Evolutionary conservation across 2,797 vertebrate genomes (phyloP).

Genomic region (Chelidonichthys spinosus): DNA sequence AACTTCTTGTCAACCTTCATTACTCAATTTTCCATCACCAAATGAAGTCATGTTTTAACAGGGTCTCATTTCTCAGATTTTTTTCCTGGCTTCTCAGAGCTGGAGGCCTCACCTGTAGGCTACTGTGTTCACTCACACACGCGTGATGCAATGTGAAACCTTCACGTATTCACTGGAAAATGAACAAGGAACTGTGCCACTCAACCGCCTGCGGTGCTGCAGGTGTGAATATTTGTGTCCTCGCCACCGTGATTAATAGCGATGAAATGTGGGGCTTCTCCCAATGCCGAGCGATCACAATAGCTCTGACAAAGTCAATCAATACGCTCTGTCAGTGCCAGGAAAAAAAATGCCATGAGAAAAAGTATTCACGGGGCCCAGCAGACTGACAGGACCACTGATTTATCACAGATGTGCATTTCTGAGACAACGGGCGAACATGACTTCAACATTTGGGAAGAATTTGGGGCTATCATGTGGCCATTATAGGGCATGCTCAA

Average conservation of each 20-base stretch:
- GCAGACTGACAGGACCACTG: slow-evolving; percentile 53
- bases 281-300: slow-evolving; percentile 68
- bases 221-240: slow-evolving; percentile 85
- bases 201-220: slow-evolving; percentile 84
- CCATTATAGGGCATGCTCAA: slow-evolving; percentile 60
- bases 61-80: slow-evolving; percentile 66
- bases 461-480: slow-evolving; percentile 74
- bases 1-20: slow-evolving; percentile 22
- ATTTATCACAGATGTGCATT: slow-evolving; percentile 80
- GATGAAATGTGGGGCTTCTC: slow-evolving; percentile 74
- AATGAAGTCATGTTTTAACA: slow-evolving; percentile 75
- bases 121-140: slow-evolving; percentile 69
- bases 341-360: slow-evolving; percentile 54
- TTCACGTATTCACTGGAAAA: slow-evolving; percentile 73
- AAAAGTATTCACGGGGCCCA: slow-evolving; percentile 56
- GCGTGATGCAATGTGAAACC: slow-evolving; percentile 85
- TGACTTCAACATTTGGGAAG: slow-evolving; percentile 76
- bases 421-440: slow-evolving; percentile 60
- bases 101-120: slow-evolving; percentile 74
- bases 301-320: slow-evolving; percentile 75
- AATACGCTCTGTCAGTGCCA: slow-evolving; percentile 70
- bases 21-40: slow-evolving; percentile 49
- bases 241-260: slow-evolving; percentile 83
- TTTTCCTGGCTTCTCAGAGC: slow-evolving; percentile 45
- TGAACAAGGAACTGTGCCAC: slow-evolving; percentile 78